A percentile compares a stretch with the other conserved stretches of the same genome.
phyloP scores from a whole-genome alignment of 2,888 invertebrate species.

The Phymatocera aterrima region DNA sequence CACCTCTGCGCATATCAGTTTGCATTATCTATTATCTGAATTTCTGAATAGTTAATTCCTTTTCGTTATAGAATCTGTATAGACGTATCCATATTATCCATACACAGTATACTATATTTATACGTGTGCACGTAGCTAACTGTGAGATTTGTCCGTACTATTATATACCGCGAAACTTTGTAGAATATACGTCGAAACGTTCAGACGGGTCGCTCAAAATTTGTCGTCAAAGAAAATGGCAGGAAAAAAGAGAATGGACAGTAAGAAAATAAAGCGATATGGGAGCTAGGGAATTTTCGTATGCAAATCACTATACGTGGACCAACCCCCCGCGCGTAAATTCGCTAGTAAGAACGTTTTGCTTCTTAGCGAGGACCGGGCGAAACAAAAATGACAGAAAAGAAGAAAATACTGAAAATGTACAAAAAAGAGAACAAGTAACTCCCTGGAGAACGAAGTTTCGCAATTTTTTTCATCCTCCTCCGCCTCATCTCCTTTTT shows the following conservation, averaged over 20 bases:
- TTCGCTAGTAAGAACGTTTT: neutral
- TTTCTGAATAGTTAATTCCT: too few relatives aligned
- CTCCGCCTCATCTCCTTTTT: neutral
- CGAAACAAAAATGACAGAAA: constrained; percentile 23
- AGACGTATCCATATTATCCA: too few relatives aligned
- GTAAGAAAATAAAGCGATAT: constrained; percentile 43
- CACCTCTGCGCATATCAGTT: too few relatives aligned
- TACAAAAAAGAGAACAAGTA: neutral
- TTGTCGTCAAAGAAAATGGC: neutral
- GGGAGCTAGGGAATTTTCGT: constrained; percentile 20
- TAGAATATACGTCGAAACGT: neutral
- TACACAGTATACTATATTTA: too few relatives aligned
- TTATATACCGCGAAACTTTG: too few relatives aligned
- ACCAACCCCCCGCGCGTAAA: neutral
- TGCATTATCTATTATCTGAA: too few relatives aligned
- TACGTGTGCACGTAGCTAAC: too few relatives aligned
- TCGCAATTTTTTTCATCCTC: neutral
- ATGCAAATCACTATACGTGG: constrained; percentile 16
- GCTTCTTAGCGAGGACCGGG: constrained; percentile 31
- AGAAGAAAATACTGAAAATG: constrained; percentile 30
- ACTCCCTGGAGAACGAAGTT: constrained; percentile 13
- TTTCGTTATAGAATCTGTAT: too few relatives aligned
- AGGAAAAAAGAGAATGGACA: constrained; percentile 45
- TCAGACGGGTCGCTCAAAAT: neutral
- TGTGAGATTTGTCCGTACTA: too few relatives aligned